Evolutionary conservation across 2,113 vertebrate genomes (phyloP).

Genomic region (Dunckerocampus dactyliophorus): DNA sequence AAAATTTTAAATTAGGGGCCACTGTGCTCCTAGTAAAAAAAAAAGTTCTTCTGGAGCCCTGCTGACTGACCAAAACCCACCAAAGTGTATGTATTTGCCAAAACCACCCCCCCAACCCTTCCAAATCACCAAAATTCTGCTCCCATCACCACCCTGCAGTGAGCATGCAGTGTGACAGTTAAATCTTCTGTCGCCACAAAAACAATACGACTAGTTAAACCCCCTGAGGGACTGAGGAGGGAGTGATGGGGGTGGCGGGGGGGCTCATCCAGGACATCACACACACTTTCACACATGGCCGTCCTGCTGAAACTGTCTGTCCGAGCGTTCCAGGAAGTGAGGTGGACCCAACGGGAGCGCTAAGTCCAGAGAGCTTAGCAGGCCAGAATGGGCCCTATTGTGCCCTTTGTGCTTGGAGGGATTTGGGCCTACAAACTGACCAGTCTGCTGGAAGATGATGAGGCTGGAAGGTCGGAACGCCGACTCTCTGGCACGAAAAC

Average conservation of each 20-base stretch:
- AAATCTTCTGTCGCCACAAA: conserved; percentile 77
- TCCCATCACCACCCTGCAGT: conserved; percentile 74
- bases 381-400: conserved; percentile 75
- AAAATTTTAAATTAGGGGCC: too few relatives aligned
- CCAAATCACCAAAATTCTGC: conserved; percentile 52
- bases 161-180: conserved; percentile 84
- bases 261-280: conserved; percentile 8
- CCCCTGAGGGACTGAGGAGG: conserved; percentile 48
- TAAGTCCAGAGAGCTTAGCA: conserved; percentile 74
- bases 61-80: conserved; percentile 41
- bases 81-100: not conserved
- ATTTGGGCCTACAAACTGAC: conserved; percentile 82
- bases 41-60: not conserved
- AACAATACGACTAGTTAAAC: conserved; percentile 80
- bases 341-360: conserved; percentile 68
- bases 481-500: conserved; percentile 38
- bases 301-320: conserved; percentile 78
- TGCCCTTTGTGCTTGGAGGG: conserved; percentile 81
- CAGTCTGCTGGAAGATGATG: conserved; percentile 87
- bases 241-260: not conserved
- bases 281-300: conserved; percentile 35
- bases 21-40: too few relatives aligned
- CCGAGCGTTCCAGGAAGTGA: conserved; percentile 95
- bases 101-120: not conserved
- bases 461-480: conserved; percentile 78